Conservation (phyloP, 2,888 invertebrate genomes). For the Alitta virens region DNA sequence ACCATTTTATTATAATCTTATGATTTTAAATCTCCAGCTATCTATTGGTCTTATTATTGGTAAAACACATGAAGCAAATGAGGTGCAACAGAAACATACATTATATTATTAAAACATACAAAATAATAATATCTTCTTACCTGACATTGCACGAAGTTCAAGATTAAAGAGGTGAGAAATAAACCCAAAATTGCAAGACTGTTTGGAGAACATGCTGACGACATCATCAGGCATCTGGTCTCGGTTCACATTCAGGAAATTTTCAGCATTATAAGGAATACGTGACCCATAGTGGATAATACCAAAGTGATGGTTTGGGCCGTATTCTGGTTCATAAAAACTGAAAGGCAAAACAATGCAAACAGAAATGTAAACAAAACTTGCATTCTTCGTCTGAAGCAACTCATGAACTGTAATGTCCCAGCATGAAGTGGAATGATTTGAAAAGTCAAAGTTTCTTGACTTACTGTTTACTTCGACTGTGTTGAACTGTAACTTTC, state of each 20-base stretch:
- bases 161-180: conserved; percentile 93
- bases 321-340: background rate
- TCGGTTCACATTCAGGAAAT: conserved; percentile 87
- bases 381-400: background rate
- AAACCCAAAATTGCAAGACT: conserved; percentile 93
- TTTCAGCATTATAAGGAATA: conserved; percentile 84
- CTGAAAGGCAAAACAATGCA: background rate
- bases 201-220: conserved; percentile 87
- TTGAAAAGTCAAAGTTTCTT: too few species aligned
- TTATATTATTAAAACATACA: too few species aligned
- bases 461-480: conserved; percentile 67
- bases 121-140: background rate
- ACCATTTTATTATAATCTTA: too few species aligned
- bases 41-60: too few species aligned
- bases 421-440: too few species aligned
- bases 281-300: conserved; percentile 87
- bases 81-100: too few species aligned
- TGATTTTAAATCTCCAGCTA: too few species aligned
- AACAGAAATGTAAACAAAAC: background rate
- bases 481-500: conserved; percentile 78
- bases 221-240: conserved; percentile 90
- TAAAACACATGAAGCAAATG: too few species aligned
- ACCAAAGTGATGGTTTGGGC: conserved; percentile 63
- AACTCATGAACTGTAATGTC: background rate
- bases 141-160: conserved; percentile 77